A percentile compares a stretch with the other conserved stretches of the same genome.
Evolutionary conservation across 2,113 vertebrate species (phyloP).

Genomic region (Scomber colias): DNA sequence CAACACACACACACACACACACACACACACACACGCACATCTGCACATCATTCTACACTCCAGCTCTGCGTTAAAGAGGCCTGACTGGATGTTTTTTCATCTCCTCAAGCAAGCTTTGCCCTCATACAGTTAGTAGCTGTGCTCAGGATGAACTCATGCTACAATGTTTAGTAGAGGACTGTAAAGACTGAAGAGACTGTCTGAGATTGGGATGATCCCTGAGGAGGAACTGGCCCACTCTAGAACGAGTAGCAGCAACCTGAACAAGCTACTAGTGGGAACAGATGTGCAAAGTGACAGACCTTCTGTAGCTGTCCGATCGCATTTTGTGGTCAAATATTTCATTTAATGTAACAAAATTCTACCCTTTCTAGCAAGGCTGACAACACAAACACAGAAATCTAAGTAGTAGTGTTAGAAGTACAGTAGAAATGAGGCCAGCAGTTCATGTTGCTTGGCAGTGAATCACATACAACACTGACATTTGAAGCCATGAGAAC

Average conservation of each 20-base stretch:
- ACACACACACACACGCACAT: conserved; percentile 6
- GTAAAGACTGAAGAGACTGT: conserved; percentile 9
- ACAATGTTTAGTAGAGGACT: neutral
- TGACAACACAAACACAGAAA: too few species aligned
- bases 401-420: too few species aligned
- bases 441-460: too few species aligned
- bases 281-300: too few species aligned
- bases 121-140: neutral
- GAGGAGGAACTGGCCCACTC: neutral
- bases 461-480: too few species aligned
- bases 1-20: neutral
- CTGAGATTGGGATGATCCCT: neutral
- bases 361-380: too few species aligned
- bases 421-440: too few species aligned
- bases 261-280: too few species aligned
- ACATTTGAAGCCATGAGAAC: too few species aligned
- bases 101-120: neutral
- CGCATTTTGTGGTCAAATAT: too few species aligned
- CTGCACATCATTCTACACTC: neutral
- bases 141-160: neutral
- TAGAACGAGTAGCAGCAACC: neutral
- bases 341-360: too few species aligned
- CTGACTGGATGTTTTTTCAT: neutral
- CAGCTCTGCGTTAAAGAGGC: neutral
- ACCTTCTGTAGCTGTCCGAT: too few species aligned